Evolutionary conservation across 2,113 vertebrate species (phyloP).

Genomic region (Zapus hudsonius): DNA sequence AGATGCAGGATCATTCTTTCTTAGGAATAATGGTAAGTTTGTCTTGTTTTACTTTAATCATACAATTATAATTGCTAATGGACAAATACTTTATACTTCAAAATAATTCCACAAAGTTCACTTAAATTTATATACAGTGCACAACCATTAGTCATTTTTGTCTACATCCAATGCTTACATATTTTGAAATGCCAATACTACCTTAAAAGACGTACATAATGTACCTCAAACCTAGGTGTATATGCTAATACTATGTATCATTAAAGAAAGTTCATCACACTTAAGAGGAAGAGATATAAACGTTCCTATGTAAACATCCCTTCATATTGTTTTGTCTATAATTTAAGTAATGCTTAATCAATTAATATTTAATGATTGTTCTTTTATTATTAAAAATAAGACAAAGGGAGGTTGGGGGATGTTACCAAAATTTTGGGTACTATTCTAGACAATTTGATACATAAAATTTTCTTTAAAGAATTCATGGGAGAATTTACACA

Average conservation of each 20-base stretch:
- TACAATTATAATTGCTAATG: neutral
- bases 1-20: neutral
- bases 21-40: neutral
- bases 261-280: neutral
- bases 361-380: neutral
- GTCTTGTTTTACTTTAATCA: neutral
- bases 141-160: too few relatives aligned
- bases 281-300: neutral
- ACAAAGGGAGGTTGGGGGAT: neutral
- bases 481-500: neutral
- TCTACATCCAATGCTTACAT: too few relatives aligned
- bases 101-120: neutral
- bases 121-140: neutral
- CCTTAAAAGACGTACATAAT: neutral
- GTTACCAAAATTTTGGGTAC: neutral
- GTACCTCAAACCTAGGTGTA: rapidly evolving
- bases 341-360: neutral
- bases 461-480: neutral
- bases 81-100: neutral
- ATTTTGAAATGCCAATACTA: neutral
- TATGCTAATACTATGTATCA: neutral
- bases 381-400: neutral
- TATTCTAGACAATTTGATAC: neutral
- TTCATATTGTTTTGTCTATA: neutral
- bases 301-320: neutral